These are phyloP conservation scores for Alloscopus bannaensis DNA, from an alignment of 2,888 invertebrate genomes.

Conservation along the genomic window DNA sequence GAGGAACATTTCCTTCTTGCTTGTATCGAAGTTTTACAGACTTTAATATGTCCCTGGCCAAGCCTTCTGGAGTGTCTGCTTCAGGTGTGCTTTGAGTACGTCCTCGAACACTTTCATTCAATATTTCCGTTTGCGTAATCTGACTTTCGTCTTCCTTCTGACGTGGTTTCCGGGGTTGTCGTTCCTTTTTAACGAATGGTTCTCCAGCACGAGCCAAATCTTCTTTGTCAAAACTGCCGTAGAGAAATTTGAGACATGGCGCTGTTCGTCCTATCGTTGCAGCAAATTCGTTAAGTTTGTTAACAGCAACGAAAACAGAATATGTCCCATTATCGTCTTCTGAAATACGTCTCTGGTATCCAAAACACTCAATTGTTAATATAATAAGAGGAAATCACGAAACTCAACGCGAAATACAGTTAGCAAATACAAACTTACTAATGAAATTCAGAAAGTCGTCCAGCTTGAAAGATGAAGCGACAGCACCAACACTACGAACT, in stretches of 20 bases:
- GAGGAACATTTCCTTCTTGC: neutral
- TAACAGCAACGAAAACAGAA: conserved; percentile 5
- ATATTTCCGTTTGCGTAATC: conserved; percentile 37
- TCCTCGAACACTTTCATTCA: conserved; percentile 1
- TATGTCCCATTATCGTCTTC: neutral
- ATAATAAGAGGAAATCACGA: neutral
- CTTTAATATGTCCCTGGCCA: conserved; percentile 19
- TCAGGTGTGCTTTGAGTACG: neutral
- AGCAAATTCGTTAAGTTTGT: neutral
- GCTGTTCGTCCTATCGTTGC: conserved; percentile 3
- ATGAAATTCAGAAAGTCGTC: conserved; percentile 21
- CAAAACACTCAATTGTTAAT: conserved; percentile 2
- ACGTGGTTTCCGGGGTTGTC: conserved; percentile 20
- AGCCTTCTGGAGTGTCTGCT: conserved; percentile 11
- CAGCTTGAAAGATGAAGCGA: neutral
- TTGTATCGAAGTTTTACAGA: neutral
- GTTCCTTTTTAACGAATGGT: conserved; percentile 6
- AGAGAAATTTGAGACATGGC: conserved; percentile 2
- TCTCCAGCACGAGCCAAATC: neutral
- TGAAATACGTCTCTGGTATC: neutral
- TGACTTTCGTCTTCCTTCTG: neutral
- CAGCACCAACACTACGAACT: neutral
- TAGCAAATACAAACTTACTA: conserved; percentile 32
- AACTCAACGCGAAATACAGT: no score
- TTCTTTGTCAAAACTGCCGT: conserved; percentile 29